phyloP scores from a whole-genome alignment of 2,113 vertebrate species.

The Parotia lawesii region DNA sequence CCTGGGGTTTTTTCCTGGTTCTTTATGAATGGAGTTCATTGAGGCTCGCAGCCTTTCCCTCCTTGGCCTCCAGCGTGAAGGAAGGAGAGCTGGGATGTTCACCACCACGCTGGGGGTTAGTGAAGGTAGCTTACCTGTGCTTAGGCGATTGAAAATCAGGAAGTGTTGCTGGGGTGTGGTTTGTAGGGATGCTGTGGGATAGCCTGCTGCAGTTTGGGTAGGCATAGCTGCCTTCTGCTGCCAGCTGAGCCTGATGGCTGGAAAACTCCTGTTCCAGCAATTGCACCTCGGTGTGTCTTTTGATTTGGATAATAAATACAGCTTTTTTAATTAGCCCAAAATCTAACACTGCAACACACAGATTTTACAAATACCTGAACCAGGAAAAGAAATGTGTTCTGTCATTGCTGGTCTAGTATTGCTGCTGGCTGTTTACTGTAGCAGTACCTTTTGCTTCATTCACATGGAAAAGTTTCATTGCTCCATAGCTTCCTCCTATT shows the following conservation, averaged over 20 bases:
- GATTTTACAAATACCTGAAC: background rate
- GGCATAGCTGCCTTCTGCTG: background rate
- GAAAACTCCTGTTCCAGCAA: background rate
- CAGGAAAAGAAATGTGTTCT: background rate
- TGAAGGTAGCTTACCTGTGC: accelerated
- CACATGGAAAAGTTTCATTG: background rate
- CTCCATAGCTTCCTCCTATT: background rate
- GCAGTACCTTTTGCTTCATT: background rate
- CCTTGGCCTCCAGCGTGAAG: accelerated
- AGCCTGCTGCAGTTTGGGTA: background rate
- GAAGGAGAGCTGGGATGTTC: background rate
- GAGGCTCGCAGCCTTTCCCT: background rate
- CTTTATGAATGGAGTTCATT: background rate
- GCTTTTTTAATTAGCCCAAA: background rate
- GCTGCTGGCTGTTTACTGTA: background rate
- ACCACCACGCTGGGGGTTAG: accelerated
- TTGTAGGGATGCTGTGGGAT: background rate
- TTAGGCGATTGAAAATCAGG: background rate
- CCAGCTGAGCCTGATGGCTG: background rate
- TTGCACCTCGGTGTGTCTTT: accelerated
- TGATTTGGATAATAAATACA: background rate
- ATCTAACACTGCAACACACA: background rate
- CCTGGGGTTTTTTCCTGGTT: accelerated
- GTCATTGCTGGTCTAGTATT: background rate
- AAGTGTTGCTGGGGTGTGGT: background rate